Evolutionary conservation across 2,797 vertebrate genomes (phyloP).

Genomic region (Anguilla pacifica): DNA sequence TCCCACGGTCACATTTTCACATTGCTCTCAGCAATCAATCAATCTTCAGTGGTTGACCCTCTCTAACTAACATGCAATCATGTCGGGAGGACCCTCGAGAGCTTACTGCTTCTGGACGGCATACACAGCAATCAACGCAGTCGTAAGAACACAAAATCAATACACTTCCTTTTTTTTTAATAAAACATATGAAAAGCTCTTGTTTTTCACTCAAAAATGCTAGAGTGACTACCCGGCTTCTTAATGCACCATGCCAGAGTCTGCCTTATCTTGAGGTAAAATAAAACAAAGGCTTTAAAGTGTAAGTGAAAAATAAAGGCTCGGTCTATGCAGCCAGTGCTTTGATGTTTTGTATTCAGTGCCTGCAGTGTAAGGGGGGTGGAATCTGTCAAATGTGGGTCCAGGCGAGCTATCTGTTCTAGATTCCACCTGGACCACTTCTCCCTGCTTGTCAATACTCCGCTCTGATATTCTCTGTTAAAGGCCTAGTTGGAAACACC

Average conservation of each 20-base stretch:
- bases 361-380: background rate
- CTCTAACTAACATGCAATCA: constrained; percentile 5
- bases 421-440: background rate
- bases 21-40: constrained; percentile 20
- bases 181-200: constrained; percentile 24
- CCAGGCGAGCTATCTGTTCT: background rate
- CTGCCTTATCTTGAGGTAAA: background rate
- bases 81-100: constrained; percentile 22
- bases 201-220: background rate
- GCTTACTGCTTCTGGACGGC: background rate
- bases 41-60: constrained; percentile 12
- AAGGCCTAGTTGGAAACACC: background rate
- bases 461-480: background rate
- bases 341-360: background rate
- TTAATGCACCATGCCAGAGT: background rate
- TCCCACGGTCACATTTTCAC: background rate
- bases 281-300: background rate
- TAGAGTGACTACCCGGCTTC: background rate
- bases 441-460: background rate
- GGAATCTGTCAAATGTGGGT: background rate
- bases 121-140: constrained; percentile 21
- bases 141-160: constrained; percentile 25
- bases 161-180: constrained; percentile 8
- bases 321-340: background rate
- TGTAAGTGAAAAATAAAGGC: background rate